Percentiles rank a stretch among this genome's conserved stretches.
phyloP scores from a whole-genome alignment of 2,888 invertebrate genomes.

The Chrysolina haemoptera region DNA sequence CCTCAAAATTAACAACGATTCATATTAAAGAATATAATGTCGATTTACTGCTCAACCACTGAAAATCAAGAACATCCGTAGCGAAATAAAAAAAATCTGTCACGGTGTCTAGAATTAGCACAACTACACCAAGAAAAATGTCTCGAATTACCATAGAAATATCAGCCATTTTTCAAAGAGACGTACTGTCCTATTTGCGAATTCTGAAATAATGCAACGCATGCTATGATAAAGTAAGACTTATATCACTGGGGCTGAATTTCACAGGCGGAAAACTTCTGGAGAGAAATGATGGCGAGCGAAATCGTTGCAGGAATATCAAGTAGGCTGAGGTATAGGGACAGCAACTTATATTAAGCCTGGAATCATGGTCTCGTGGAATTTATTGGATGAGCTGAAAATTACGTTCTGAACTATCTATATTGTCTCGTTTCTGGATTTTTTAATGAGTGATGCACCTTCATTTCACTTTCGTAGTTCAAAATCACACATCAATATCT shows the following conservation, averaged over 20 bases:
- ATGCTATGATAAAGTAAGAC: slow-evolving; percentile 62
- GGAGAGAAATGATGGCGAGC: slow-evolving; percentile 68
- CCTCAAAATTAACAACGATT: too few species aligned
- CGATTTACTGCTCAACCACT: too few species aligned
- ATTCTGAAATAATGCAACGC: slow-evolving; percentile 51
- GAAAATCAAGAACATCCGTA: neutral
- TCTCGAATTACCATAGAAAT: slow-evolving; percentile 32
- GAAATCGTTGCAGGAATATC: slow-evolving; percentile 68
- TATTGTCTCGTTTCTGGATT: slow-evolving; percentile 20
- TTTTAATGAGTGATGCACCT: too few species aligned
- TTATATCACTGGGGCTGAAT: slow-evolving; percentile 66
- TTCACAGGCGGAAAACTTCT: slow-evolving; percentile 68
- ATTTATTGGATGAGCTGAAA: slow-evolving; percentile 60
- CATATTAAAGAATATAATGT: too few species aligned
- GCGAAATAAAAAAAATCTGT: neutral
- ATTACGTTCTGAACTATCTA: slow-evolving; percentile 52
- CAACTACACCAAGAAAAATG: slow-evolving; percentile 21
- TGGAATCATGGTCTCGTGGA: slow-evolving; percentile 56
- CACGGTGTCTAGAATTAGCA: slow-evolving; percentile 13
- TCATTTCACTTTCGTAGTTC: too few species aligned
- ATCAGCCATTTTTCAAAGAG: slow-evolving; percentile 36
- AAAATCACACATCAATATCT: too few species aligned
- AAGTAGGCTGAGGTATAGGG: slow-evolving; percentile 61
- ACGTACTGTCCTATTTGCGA: slow-evolving; percentile 46
- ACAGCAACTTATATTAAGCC: slow-evolving; percentile 60